Percentiles rank a stretch among this genome's conserved stretches.
Evolutionary conservation across 2,888 invertebrate genomes (phyloP).

Genomic region (Agrochola litura): DNA sequence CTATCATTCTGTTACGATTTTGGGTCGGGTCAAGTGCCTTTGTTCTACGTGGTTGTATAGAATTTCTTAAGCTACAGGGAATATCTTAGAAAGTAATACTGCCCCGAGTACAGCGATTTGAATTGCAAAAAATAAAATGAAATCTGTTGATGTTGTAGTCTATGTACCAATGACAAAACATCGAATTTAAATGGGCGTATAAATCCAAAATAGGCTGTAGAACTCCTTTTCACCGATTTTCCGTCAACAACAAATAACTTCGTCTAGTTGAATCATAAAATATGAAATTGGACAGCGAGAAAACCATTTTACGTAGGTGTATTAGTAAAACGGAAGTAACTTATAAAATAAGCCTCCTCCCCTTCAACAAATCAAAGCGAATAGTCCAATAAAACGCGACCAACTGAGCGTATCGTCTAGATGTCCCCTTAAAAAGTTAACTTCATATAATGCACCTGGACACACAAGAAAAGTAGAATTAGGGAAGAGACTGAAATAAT

Average conservation of each 20-base stretch:
- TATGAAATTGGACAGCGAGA: conserved; percentile 14
- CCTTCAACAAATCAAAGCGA: conserved; percentile 80
- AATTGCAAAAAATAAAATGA: not conserved
- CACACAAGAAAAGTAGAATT: conserved; percentile 82
- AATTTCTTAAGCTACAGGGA: conserved; percentile 1
- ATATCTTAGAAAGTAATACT: not conserved
- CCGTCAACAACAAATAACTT: not conserved
- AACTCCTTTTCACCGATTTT: not conserved
- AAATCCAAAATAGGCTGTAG: not conserved
- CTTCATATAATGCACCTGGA: conserved; percentile 87
- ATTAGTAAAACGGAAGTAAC: conserved; percentile 51
- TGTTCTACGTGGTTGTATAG: conserved; percentile 22
- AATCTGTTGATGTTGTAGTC: not conserved
- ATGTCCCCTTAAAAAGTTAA: conserved; percentile 79
- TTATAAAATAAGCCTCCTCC: conserved; percentile 66
- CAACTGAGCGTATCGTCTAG: conserved; percentile 74
- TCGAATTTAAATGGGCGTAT: not conserved
- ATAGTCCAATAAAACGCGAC: conserved; percentile 81
- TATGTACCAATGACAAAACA: too few relatives aligned
- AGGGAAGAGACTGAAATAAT: conserved; percentile 87
- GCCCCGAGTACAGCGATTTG: not conserved
- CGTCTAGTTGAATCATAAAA: conserved; percentile 19
- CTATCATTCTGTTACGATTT: conserved; percentile 32
- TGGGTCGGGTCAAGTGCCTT: conserved; percentile 46
- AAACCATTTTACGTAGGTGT: conserved; percentile 28